Base-by-base conservation (phyloP, 2,113 vertebrate genomes). In the Malaclemys terrapin region DNA sequence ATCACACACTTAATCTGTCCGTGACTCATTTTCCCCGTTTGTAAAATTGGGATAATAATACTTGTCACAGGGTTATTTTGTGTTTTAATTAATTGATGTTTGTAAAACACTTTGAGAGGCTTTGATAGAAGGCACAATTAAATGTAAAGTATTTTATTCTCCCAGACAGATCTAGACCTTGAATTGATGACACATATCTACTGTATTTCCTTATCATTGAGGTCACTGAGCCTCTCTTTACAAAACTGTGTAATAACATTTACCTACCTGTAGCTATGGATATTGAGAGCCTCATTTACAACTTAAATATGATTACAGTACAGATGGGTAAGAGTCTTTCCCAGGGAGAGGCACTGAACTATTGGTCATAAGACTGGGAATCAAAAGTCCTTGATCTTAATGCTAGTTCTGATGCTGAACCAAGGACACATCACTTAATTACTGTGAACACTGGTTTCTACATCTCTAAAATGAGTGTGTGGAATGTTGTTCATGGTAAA, bases 391-490 rank as follows among this genome's bases (percentile, higher is more conserved):
- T 16, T 17, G 35, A 12, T 38, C 80, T 38, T 54, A 54, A 53
- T n/a, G 38, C 4, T 69, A 12, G 29, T 72, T 52, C 56, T 86
- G 57, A 75, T 81, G 80, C 50, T 24, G 20, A 81, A 7, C 17
- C 62, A 69, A 69, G 35, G 35, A 69, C 35, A 69, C 35, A 16
- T 65, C 62, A 35, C 65, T 69, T n/a, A n/a, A 42, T 78, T 85
- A 2, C 42, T 45, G 0, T 4, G 45, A 10, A 27, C 16, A 7
- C 49, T 72, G 29, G 14, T 5, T 4, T n/a, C 53, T 20, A 14
- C 25, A 7, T 62, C 31, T 25, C 80, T 2, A 5, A 56, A 84
- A 84, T 17, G 8, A 62, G 47, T 42, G 75, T 27, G 42, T 1
- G 1, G 35, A 79, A 9, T 2, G 5, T 2, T 22, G 80, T 87